Evolutionary conservation across 2,113 vertebrate genomes (phyloP).

Genomic region (Semicossyphus pulcher): DNA sequence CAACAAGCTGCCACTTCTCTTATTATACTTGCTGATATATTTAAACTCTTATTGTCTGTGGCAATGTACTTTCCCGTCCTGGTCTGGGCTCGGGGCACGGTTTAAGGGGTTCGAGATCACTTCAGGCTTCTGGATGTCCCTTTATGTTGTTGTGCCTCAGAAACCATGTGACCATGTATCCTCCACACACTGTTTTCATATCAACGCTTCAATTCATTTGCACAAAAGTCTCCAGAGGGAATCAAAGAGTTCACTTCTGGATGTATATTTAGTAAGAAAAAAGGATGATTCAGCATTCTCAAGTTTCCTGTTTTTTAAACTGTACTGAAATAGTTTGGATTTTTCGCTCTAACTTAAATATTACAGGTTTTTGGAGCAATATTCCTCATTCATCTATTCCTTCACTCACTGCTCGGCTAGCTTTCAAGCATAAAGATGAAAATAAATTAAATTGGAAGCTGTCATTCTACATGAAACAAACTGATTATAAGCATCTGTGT

Average conservation of each 20-base stretch:
- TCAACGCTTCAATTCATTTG: slow-evolving; percentile 58
- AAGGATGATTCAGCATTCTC: too few species aligned
- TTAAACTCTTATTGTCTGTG: not conserved
- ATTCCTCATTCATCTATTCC: not conserved
- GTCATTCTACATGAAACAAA: not conserved
- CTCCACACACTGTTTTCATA: slow-evolving; percentile 55
- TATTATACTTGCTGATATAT: not conserved
- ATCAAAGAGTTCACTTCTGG: slow-evolving; percentile 27
- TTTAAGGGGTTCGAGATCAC: slow-evolving; percentile 65
- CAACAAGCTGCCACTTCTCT: slow-evolving; percentile 22
- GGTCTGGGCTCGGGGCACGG: slow-evolving; percentile 19
- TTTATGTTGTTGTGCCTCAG: slow-evolving; percentile 68
- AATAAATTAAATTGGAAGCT: not conserved
- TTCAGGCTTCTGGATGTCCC: slow-evolving; percentile 59
- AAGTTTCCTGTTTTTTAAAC: not conserved
- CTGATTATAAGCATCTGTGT: too few species aligned
- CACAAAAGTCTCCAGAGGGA: slow-evolving; percentile 53
- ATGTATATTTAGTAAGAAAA: slow-evolving; percentile 40
- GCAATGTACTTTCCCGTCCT: slow-evolving; percentile 29
- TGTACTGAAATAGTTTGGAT: not conserved
- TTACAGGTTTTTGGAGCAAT: not conserved
- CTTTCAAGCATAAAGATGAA: not conserved
- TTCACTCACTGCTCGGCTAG: not conserved
- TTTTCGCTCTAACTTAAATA: not conserved
- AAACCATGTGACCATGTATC: slow-evolving; percentile 48